A percentile compares a stretch with the other conserved stretches of the same genome.
Conservation (phyloP, 2,113 vertebrate genomes). For the Ornithorhynchus anatinus region DNA sequence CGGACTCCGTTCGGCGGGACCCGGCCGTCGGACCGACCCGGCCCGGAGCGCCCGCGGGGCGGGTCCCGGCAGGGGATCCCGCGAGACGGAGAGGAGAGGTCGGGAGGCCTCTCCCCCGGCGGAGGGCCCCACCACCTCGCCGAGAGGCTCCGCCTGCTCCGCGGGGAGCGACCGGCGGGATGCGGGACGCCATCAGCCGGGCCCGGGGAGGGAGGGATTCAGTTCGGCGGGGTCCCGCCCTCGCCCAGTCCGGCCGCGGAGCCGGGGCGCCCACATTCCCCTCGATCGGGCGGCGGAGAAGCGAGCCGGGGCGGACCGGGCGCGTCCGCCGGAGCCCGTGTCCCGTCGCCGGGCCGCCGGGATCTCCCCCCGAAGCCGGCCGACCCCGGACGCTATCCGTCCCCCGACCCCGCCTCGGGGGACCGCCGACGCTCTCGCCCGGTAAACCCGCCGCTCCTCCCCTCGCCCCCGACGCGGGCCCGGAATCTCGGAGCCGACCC, state of each 20-base stretch:
- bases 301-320: slow-evolving; percentile 64
- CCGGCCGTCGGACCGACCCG: background rate
- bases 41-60: background rate
- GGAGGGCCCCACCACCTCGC: slow-evolving; percentile 12
- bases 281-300: slow-evolving; percentile 30
- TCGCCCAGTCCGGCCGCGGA: slow-evolving; percentile 14
- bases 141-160: background rate
- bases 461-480: background rate
- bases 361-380: background rate
- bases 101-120: slow-evolving; percentile 22
- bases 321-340: slow-evolving; percentile 79
- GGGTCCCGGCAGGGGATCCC: slow-evolving; percentile 42
- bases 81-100: slow-evolving; percentile 43
- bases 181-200: background rate
- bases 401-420: background rate
- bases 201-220: background rate
- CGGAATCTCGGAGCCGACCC: background rate
- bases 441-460: background rate
- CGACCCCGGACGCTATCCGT: slow-evolving; percentile 2
- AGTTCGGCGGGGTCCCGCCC: slow-evolving; percentile 28
- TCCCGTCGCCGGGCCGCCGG: slow-evolving; percentile 52
- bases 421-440: slow-evolving; percentile 12
- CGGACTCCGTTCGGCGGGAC: slow-evolving; percentile 21
- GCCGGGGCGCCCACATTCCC: slow-evolving; percentile 35
- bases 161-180: slow-evolving; percentile 8